phyloP scores from a whole-genome alignment of 2,797 vertebrate species.

The Alcedo atthis region DNA sequence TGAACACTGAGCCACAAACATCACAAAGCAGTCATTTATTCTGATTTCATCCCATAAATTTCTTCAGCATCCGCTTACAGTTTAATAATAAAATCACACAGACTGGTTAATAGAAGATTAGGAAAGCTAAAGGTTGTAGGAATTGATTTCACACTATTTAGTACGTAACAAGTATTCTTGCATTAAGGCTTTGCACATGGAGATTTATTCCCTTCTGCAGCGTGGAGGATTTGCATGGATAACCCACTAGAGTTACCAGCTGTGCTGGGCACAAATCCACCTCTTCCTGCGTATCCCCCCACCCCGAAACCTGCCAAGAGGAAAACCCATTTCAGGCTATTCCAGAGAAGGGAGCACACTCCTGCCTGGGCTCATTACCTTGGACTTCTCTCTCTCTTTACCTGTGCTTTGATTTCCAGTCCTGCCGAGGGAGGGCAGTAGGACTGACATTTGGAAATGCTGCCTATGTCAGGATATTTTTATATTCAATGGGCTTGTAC shows the following conservation, averaged over 20 bases:
- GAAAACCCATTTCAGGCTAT: background rate
- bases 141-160: conserved; percentile 35
- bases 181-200: background rate
- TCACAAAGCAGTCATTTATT: background rate
- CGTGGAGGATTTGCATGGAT: conserved; percentile 44
- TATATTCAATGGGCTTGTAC: background rate
- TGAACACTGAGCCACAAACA: background rate
- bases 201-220: background rate
- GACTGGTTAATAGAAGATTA: conserved; percentile 44
- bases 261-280: background rate
- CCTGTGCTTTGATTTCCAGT: background rate
- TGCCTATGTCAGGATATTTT: background rate
- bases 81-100: conserved; percentile 34
- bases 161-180: conserved; percentile 33
- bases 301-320: background rate
- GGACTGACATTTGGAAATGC: background rate
- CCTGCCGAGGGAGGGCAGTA: background rate
- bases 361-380: background rate
- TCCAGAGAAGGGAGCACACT: background rate
- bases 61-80: background rate
- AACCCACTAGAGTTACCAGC: conserved; percentile 3
- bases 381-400: background rate
- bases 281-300: background rate
- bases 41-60: background rate
- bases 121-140: background rate